Percentiles rank a stretch among this genome's conserved stretches.
These are phyloP conservation scores for Platysternon megacephalum DNA, from an alignment of 2,113 vertebrate genomes.

Conservation along the genomic window DNA sequence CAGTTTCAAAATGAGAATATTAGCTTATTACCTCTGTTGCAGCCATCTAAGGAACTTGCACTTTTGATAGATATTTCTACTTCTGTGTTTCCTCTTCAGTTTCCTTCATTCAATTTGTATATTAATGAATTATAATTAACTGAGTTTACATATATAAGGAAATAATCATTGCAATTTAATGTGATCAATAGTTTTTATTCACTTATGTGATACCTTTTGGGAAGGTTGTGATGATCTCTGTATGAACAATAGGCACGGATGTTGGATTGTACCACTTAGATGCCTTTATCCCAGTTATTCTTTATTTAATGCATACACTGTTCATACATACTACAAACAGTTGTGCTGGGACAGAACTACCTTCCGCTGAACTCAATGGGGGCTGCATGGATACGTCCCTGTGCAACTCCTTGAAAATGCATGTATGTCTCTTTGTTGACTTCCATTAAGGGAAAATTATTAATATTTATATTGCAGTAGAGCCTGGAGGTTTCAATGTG, in stretches of 20 bases:
- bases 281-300: neutral
- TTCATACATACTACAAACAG: neutral
- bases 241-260: neutral
- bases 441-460: constrained; percentile 46
- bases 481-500: constrained; percentile 30
- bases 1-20: neutral
- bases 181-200: neutral
- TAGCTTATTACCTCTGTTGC: neutral
- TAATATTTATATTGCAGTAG: constrained; percentile 16
- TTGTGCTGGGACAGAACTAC: neutral
- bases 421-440: neutral
- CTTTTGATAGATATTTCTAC: neutral
- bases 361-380: constrained; percentile 17
- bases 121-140: neutral
- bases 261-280: constrained; percentile 8
- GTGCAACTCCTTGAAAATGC: constrained; percentile 28
- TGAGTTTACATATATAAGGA: neutral
- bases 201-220: neutral
- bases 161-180: neutral
- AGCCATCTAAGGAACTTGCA: neutral
- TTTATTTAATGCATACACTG: neutral
- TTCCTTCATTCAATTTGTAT: neutral
- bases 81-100: neutral
- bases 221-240: neutral
- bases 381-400: constrained; percentile 17